Evolutionary conservation across 2,113 vertebrate species (phyloP).

Genomic region (Cyphomyrus plagiostoma): DNA sequence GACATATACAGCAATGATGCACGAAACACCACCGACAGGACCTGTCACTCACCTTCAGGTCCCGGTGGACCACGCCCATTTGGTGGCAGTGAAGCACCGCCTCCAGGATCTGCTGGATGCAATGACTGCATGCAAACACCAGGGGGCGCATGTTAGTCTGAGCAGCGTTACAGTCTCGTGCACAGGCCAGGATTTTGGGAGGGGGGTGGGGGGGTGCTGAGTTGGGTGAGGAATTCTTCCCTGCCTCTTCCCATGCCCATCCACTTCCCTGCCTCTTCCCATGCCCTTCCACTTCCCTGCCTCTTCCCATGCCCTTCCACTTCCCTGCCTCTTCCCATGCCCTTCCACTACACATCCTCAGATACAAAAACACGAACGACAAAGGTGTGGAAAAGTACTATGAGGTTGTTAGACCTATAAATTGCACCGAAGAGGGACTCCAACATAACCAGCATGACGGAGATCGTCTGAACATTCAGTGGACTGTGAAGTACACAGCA

Average conservation of each 20-base stretch:
- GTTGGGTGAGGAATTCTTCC: not conserved
- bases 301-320: no score
- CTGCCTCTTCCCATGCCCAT: not conserved
- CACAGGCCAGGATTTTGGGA: slow-evolving; percentile 30
- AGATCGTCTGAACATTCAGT: not conserved
- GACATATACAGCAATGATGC: not conserved
- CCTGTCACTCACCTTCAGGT: slow-evolving; percentile 87
- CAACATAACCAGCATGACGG: not conserved
- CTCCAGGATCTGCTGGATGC: slow-evolving; percentile 97
- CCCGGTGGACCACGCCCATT: slow-evolving; percentile 95
- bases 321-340: not conserved
- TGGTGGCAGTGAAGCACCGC: slow-evolving; percentile 93
- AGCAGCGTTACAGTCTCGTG: slow-evolving; percentile 38
- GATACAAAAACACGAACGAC: not conserved
- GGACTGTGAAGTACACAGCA: not conserved
- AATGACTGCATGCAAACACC: slow-evolving; percentile 87
- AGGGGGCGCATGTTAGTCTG: slow-evolving; percentile 41
- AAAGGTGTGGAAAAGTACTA: not conserved
- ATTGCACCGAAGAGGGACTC: not conserved
- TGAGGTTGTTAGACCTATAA: not conserved
- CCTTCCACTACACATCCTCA: not conserved
- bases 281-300: not conserved
- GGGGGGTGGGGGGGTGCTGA: not conserved
- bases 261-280: not conserved
- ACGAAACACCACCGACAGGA: not conserved